Evolutionary conservation across 2,113 vertebrate species (phyloP), one percentile per base, ranked within the genome.

Genomic region (Strix uralensis): DNA sequence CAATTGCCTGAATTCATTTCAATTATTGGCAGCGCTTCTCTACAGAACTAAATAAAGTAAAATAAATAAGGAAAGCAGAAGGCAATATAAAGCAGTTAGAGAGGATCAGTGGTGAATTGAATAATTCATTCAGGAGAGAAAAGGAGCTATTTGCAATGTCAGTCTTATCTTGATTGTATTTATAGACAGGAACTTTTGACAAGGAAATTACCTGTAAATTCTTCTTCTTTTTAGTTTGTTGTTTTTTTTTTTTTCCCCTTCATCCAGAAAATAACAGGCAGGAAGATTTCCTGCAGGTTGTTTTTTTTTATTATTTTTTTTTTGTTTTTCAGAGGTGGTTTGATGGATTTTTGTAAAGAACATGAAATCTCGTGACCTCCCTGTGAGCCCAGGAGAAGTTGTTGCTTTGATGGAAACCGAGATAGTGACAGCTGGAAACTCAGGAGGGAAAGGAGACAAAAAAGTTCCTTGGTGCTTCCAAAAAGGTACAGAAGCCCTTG

Each of bases 191-290:
- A 97, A 96, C 91, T 97, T 96, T 92, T 97, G 97, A 97, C 97
- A 94, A 96, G 97, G 97, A 97, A 97, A 97, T 97, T 98, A 95
- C 96, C 92, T 95, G 87, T 95, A 94, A 96, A 96, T 96, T 95
- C 85, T 90, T 79, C 62, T 88, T 49, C 23, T 80, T 59, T 38
- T 55, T 79, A 12, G 21, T n/a, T 55, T 40, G 40, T 40, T 40
- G 40, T 21, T 52, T 59, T 34, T n/a, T 23, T 4, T 3, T 4
- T 15, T 30, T 32, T 13, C 52, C 49, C 32, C 46, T 90, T 79
- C 88, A 70, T 72, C 71, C 74, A 66, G 77, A 74, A 81, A 93
- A 94, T 90, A 88, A 74, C 4, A 3, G 54, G 20, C 27, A 36
- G 84, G 78, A 80, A 94, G 42, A 71, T 93, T 92, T 97, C 63